Evolutionary conservation across 2,113 vertebrate species (phyloP), one percentile per base, ranked within the genome.

Genomic region (Edolisoma coerulescens): DNA sequence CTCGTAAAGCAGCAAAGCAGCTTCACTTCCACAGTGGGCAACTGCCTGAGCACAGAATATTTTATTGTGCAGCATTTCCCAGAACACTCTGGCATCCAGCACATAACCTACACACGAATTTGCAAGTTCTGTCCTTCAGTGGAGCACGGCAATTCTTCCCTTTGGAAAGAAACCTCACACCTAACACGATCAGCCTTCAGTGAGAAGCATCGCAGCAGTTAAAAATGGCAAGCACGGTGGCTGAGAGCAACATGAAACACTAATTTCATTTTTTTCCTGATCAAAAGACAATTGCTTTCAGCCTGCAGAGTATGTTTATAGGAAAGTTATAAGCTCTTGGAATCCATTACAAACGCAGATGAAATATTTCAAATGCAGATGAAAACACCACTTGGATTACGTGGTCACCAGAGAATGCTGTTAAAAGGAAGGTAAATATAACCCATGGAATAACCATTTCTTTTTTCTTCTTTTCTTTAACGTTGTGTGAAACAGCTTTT

Each of bases 351-450:
- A 80, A 92, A 94, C 7, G 7, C 79, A 93, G 85, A 91, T 35
- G 65, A 94, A 90, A 88, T n/a, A 80, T 81, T 88, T 80, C 79
- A 59, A 37, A 86, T 37, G 61, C 67, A 84, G 90, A 91, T 44
- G 88, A 87, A 93, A 92, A 83, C 57, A 52, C 24, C 77, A 64
- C 54, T 91, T 83, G 77, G 81, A 73, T 89, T 81, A 93, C 4
- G 0, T 45, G 64, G 77, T 33, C 81, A 91, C 44, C 37, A 81
- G 87, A 91, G 69, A 89, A 94, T 35, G 73, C 56, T 57, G 37
- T 77, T 74, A 90, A 86, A 93, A 93, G 64, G 56, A 93, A 96
- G 83, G 93, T 79, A 77, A 93, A 89, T 80, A 85, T 17, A 90
- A 70, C 44, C 24, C 63, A 47, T 32, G 42, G 49, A 82, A 68